A percentile compares a stretch with the other conserved stretches of the same genome.
Conservation (phyloP, 2,888 invertebrate genomes). For the Copidosoma aretas region DNA sequence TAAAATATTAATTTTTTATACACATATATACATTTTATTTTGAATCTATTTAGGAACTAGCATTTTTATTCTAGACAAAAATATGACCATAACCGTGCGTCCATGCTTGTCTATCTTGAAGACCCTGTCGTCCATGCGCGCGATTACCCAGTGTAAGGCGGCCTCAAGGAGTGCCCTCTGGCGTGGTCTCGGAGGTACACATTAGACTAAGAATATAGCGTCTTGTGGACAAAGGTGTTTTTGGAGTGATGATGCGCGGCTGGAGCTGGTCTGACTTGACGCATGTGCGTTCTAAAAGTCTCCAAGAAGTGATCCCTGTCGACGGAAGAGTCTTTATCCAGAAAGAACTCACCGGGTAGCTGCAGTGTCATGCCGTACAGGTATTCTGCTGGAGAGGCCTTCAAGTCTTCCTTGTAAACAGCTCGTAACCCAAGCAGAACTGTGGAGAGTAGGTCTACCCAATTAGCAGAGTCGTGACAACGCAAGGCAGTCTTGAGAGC, state of each 20-base stretch:
- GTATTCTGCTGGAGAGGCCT: constrained; percentile 44
- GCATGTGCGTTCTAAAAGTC: constrained; percentile 19
- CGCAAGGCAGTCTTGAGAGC: background rate
- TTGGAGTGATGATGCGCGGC: constrained; percentile 23
- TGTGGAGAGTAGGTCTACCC: constrained; percentile 44
- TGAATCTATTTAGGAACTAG: no score
- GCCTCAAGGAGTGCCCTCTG: no score
- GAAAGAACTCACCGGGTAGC: constrained; percentile 45
- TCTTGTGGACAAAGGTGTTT: constrained; percentile 35
- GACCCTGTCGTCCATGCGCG: no score
- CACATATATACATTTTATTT: no score
- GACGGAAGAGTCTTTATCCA: no score
- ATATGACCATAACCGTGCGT: no score
- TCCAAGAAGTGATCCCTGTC: constrained; percentile 11
- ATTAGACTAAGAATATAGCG: constrained; percentile 32
- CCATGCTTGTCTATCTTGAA: no score
- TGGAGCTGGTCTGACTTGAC: constrained; percentile 21
- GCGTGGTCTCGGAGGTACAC: constrained; percentile 33
- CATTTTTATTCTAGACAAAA: no score
- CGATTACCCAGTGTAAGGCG: no score
- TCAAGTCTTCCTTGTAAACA: constrained; percentile 48
- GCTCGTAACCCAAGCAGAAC: constrained; percentile 46
- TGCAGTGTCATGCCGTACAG: constrained; percentile 46
- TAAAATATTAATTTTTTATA: no score
- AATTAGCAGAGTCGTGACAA: constrained; percentile 13